Evolutionary conservation across 2,888 invertebrate species (phyloP).

Genomic region (Fragum fragum): DNA sequence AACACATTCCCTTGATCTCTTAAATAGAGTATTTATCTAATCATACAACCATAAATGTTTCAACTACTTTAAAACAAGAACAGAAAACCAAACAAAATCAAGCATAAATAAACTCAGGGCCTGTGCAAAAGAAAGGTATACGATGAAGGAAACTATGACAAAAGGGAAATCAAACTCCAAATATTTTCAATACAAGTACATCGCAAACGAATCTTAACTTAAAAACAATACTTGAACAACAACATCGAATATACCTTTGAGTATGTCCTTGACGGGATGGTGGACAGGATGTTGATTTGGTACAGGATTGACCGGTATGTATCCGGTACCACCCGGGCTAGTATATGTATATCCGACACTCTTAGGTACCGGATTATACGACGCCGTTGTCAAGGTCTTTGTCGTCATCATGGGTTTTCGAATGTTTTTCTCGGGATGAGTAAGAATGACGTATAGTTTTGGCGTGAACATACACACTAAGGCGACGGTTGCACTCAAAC

Average conservation of each 20-base stretch:
- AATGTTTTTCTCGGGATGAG: conserved; percentile 96
- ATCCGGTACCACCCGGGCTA: conserved; percentile 10
- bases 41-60: no score
- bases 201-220: no score
- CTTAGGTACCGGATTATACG: conserved; percentile 14
- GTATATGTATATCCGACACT: conserved; percentile 16
- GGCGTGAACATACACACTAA: conserved; percentile 97
- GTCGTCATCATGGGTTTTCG: conserved; percentile 89
- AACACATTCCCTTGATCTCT: no score
- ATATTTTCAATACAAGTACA: no score
- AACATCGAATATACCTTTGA: conserved; percentile 27
- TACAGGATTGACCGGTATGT: conserved; percentile 8
- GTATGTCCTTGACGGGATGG: conserved; percentile 18
- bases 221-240: neutral
- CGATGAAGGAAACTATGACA: no score
- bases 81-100: no score
- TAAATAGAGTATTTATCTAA: no score
- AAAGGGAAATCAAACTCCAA: no score
- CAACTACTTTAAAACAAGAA: no score
- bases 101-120: no score
- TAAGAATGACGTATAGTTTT: conserved; percentile 96
- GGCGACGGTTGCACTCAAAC: conserved; percentile 97
- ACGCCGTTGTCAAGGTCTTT: conserved; percentile 80
- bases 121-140: no score
- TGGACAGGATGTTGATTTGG: conserved; percentile 34